Evolutionary conservation across 2,888 invertebrate species (phyloP), one percentile per base, ranked within the genome.

Genomic region (Archaeoteleia sp.): DNA sequence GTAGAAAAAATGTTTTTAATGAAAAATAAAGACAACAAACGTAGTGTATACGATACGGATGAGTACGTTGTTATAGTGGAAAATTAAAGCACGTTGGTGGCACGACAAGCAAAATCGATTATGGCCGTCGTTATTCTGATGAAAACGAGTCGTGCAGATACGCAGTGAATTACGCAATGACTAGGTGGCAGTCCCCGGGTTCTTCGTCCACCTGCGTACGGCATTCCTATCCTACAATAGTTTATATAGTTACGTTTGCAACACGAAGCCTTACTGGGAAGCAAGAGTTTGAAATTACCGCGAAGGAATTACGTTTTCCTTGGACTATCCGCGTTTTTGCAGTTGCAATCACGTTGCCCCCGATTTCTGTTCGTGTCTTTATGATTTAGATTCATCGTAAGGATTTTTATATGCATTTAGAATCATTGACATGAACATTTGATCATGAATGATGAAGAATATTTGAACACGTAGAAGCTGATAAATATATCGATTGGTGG

Each of bases 101-200:
- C 55, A 57, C 37, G 14, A n/a, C 14, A 20, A 49, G 51, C 43
- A 27, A 60, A 60, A 51, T 60, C 49, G 60, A 60, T 51, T 43
- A 51, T 42, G 43, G 29, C 49, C 49, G 43, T 60, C 43, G 30
- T 51, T 60, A 45, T 51, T 60, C 37, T 15, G 20, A 17, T 49
- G 42, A 13, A 39, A 49, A 30, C 40, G 40, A 32, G 27, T 25
- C 30, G 51, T 35, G 23, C 60, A 40, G 51, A 60, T 60, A 43
- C 42, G 30, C 30, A 14, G 30, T 30, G 13, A 35, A 60, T 60
- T 35, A 43, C 51, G 51, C 60, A 60, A 60, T 15, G 13, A 20
- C 39, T 57, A 35, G 37, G 29, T 42, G 29, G 20, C 23, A 27
- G 17, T 53, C 32, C 10, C 14, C 15, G 23, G 51, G 32, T 45